Conservation (phyloP, 1,140 invertebrate species). For the Protaetia brevitarsis region DNA sequence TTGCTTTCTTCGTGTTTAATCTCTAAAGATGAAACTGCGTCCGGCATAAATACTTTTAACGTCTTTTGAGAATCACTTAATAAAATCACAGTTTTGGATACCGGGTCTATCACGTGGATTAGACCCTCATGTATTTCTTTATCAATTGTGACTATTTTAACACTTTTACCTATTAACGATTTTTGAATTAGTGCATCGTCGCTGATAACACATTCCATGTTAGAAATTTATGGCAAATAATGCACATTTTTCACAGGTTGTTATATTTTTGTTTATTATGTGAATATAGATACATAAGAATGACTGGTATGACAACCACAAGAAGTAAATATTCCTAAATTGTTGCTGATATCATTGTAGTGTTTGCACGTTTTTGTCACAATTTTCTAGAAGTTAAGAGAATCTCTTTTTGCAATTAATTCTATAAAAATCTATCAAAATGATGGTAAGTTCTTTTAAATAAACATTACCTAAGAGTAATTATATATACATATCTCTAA, state of each 20-base stretch:
- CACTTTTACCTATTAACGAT: conserved; percentile 22
- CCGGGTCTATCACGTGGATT: conserved; percentile 42
- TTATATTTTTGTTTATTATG: no score
- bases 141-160: conserved; percentile 36
- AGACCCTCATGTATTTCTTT: conserved; percentile 30
- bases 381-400: conserved; percentile 18
- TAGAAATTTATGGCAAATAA: not conserved
- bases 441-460: conserved; percentile 24
- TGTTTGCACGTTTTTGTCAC: conserved; percentile 19
- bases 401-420: conserved; percentile 15
- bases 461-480: not conserved
- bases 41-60: conserved; percentile 32
- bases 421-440: not conserved
- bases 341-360: conserved; percentile 1
- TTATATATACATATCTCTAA: not conserved
- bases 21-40: conserved; percentile 37
- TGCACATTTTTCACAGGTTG: no score
- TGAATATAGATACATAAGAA: not conserved
- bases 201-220: not conserved
- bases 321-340: not conserved
- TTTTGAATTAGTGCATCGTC: not conserved
- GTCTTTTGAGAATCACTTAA: conserved; percentile 26
- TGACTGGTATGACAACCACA: not conserved
- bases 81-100: conserved; percentile 41
- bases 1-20: not conserved